These are phyloP conservation scores for Crossocerus cetratus DNA, from an alignment of 2,888 invertebrate species.

Conservation along the genomic window DNA sequence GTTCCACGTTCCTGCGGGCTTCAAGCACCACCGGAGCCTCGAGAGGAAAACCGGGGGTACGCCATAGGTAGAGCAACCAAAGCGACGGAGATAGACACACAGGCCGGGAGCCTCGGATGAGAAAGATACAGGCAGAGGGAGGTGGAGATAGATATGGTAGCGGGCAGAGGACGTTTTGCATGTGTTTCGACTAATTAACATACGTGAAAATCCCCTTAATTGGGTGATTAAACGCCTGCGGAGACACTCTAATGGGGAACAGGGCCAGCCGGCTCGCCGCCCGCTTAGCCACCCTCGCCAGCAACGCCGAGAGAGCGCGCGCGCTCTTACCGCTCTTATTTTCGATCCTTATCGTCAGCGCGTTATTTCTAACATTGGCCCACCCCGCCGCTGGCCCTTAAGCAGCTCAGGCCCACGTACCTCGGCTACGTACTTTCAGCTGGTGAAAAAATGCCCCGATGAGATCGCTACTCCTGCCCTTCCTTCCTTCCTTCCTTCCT, in stretches of 20 bases:
- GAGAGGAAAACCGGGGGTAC: slow-evolving; percentile 42
- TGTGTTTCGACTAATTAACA: slow-evolving; percentile 72
- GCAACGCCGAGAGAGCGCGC: neutral
- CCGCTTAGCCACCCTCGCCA: neutral
- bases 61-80: slow-evolving; percentile 9
- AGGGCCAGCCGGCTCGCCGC: slow-evolving; percentile 24
- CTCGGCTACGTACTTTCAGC: neutral
- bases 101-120: neutral
- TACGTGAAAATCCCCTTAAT: slow-evolving; percentile 71
- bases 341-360: slow-evolving; percentile 32
- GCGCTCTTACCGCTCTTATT: slow-evolving; percentile 23
- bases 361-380: slow-evolving; percentile 38
- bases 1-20: slow-evolving; percentile 30
- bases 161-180: slow-evolving; percentile 63
- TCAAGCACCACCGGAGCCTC: slow-evolving; percentile 50
- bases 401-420: neutral
- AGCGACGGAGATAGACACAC: neutral
- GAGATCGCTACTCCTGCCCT: slow-evolving; percentile 12
- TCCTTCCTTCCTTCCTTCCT: no score
- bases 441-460: slow-evolving; percentile 10
- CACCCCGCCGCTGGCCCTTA: neutral
- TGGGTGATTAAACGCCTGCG: slow-evolving; percentile 66
- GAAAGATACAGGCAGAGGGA: neutral
- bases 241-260: slow-evolving; percentile 63
- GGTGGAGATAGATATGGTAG: slow-evolving; percentile 1